Base-by-base conservation (phyloP, 2,888 invertebrate species). In the Serrognathus titanus region DNA sequence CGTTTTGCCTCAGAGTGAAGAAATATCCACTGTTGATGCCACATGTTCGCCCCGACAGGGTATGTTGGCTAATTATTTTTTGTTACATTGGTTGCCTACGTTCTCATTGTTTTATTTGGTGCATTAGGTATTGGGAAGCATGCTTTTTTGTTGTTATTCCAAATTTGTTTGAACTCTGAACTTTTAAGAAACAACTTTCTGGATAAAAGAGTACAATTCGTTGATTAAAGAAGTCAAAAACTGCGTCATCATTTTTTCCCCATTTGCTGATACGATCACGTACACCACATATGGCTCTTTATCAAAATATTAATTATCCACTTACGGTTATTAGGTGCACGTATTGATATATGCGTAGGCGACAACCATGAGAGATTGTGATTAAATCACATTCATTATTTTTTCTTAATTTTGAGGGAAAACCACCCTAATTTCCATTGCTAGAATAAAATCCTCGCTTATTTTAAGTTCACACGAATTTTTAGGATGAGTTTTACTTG, bases 401-500 rank as follows among this genome's bases (percentile, higher is more conserved):
- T 31, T 31, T 31, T 31, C 4, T 31, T 31, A 1, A 5, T 31
- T 31, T 16, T 16, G 3, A 16, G 0, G 16, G 16, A 16, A 16
- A 16, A 16, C 24, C 24, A 7, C 24, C 6, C 5, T 5, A 31
- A 31, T 31, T 31, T 31, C 24, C 7, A 31, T 31, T 6, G 6
- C 7, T 6, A 40, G 6, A 40, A 40, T 16, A 53, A 43, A 7
- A 47, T 36, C 20, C 6, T 47, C 11, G 6, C 20, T 16, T 3
- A 16, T 16, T 16, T 16, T 16, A 16, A 2, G 7, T 31, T 31
- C 24, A 31, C 6, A 31, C 24, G 46, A 53, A 36, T 63, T 87
- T 87, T 60, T 81, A 96, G 95, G 89, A 91, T 68, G 97, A 97
- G 75, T 80, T 92, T 9, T 97, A 97, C 74, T 79, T 96, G 20